Evolutionary conservation across 2,113 vertebrate species (phyloP), one percentile per base, ranked within the genome.

Genomic region (Cricetomys ansorgei): DNA sequence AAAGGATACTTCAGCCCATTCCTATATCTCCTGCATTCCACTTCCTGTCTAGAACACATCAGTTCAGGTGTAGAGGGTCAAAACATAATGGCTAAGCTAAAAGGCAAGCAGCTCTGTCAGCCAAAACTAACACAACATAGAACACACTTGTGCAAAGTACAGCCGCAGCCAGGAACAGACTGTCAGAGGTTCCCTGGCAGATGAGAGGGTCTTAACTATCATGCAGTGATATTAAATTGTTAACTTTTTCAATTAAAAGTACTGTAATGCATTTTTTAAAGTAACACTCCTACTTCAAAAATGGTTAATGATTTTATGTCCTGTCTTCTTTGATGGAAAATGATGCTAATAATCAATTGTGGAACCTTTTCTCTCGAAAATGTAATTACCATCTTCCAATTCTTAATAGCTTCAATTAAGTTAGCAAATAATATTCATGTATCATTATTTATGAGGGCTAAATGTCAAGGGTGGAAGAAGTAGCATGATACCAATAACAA

Each of bases 1-100:
- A 98, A 98, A 98, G 97, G 93, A 98, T 98, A 98, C 97, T 98
- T 98, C 98, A 98, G 97, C 95, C 98, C 97, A 97, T 96, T 98
- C 98, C 98, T 98, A 98, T 92, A 95, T 92, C 97, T 97, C 95
- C 96, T 98, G 95, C 97, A 91, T 48, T 95, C 92, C 84, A 97
- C 7, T 6, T 76, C 84, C 85, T 97, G 93, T 92, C 96, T 97
- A 97, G 69, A 98, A 97, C 53, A 97, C 50, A 97, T 89, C 59
- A 96, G 95, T 96, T 97, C 97, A 80, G 92, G 95, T 96, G 94
- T 31, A 97, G 92, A 93, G 67, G 59, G 97, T 97, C 93, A 93
- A 97, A 92, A 88, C 69, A 96, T 29, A 96, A 1, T 98, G 37
- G 70, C 95, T 92, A 96, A 11, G 92, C 62, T 96, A 70, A 97